Percentiles rank a stretch among this genome's conserved stretches.
These are phyloP conservation scores for Pandion haliaetus DNA, from an alignment of 2,113 vertebrate genomes.

Conservation along the genomic window DNA sequence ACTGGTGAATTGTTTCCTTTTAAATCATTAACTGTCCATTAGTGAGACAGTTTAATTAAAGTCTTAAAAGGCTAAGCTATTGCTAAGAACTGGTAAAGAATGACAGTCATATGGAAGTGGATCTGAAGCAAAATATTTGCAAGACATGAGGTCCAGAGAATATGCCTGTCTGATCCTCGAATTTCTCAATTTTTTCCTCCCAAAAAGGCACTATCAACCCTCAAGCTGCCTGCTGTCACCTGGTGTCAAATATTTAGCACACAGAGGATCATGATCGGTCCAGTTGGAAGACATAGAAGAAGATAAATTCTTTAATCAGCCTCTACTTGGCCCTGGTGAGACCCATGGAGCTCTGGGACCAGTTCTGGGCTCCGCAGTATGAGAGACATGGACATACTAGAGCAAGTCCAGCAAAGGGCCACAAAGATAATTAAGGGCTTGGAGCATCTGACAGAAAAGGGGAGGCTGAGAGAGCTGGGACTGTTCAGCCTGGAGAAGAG, in stretches of 20 bases:
- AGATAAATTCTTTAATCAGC: not conserved
- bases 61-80: constrained; percentile 1
- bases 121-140: not conserved
- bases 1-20: constrained; percentile 45
- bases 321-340: not conserved
- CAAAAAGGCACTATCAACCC: not conserved
- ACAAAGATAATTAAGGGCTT: not conserved
- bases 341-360: not conserved
- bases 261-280: not conserved
- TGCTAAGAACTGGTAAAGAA: not conserved
- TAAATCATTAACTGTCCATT: constrained; percentile 54
- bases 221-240: not conserved
- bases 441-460: not conserved
- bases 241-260: not conserved
- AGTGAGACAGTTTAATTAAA: constrained; percentile 53
- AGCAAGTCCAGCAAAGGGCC: not conserved
- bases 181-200: not conserved
- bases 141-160: not conserved
- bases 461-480: not conserved
- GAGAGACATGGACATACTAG: not conserved
- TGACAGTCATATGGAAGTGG: not conserved
- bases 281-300: not conserved
- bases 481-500: not conserved
- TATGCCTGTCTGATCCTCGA: not conserved
- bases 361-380: not conserved